Conservation (phyloP, 2,113 vertebrate species). For the Cairina moschata region DNA sequence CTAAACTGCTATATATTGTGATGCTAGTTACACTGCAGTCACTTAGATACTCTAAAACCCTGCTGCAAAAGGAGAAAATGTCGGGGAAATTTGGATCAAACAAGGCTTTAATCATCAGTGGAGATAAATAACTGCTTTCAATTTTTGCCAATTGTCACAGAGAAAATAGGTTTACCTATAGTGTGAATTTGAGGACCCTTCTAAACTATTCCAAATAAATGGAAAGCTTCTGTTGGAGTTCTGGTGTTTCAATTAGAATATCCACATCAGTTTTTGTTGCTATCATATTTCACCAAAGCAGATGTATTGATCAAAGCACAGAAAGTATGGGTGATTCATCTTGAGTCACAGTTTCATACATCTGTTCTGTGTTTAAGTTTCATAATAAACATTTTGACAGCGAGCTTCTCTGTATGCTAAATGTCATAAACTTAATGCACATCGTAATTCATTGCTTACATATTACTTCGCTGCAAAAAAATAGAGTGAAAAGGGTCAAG, state of each 20-base stretch:
- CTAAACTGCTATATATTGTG: not conserved
- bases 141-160: slow-evolving; percentile 15
- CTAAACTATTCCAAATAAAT: slow-evolving; percentile 6
- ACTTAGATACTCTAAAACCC: slow-evolving; percentile 29
- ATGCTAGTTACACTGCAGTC: slow-evolving; percentile 12
- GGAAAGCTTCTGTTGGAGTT: not conserved
- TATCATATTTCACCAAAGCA: slow-evolving; percentile 34
- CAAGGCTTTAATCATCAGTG: not conserved
- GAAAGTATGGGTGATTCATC: slow-evolving; percentile 28
- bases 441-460: not conserved
- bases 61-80: slow-evolving; percentile 11
- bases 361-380: not conserved
- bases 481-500: not conserved
- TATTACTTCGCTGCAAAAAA: not conserved
- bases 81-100: slow-evolving; percentile 40
- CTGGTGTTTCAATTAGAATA: slow-evolving; percentile 14
- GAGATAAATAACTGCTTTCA: slow-evolving; percentile 36
- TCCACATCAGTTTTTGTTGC: not conserved
- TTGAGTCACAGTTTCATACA: not conserved
- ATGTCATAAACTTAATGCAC: not conserved
- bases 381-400: slow-evolving; percentile 8
- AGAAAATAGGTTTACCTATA: slow-evolving; percentile 11
- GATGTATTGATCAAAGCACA: slow-evolving; percentile 29
- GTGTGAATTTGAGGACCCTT: not conserved
- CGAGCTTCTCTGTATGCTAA: not conserved